These are phyloP conservation scores for Rhinogobius similis DNA, from an alignment of 2,113 vertebrate genomes.

Conservation along the genomic window DNA sequence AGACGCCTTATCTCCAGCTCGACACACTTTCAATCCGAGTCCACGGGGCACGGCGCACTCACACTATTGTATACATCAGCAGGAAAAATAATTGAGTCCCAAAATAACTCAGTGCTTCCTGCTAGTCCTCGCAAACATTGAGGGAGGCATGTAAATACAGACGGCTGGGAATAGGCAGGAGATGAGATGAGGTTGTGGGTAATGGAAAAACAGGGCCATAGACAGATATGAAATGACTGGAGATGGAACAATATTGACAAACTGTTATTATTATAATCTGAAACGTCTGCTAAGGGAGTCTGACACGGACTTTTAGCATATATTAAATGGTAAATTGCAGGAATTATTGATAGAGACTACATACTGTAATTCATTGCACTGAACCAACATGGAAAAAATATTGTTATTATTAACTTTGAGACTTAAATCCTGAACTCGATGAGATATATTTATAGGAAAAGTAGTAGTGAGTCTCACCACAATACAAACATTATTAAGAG, in stretches of 20 bases:
- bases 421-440: no score
- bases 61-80: conserved; percentile 62
- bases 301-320: background rate
- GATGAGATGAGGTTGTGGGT: conserved; percentile 11
- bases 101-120: conserved; percentile 59
- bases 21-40: conserved; percentile 27
- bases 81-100: conserved; percentile 65
- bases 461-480: no score
- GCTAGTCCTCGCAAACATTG: conserved; percentile 18
- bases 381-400: no score
- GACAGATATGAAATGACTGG: conserved; percentile 7
- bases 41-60: conserved; percentile 19
- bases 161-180: conserved; percentile 14
- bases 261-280: background rate
- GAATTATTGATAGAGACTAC: background rate
- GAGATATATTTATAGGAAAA: no score
- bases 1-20: conserved; percentile 6
- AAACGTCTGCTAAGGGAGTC: background rate
- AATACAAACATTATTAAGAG: no score
- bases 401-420: no score
- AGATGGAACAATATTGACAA: background rate
- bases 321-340: background rate
- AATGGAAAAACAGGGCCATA: background rate
- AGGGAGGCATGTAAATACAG: conserved; percentile 24
- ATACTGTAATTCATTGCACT: no score